A percentile compares a stretch with the other conserved stretches of the same genome.
These are phyloP conservation scores for Grus americana DNA, from an alignment of 2,113 vertebrate species.

Conservation along the genomic window DNA sequence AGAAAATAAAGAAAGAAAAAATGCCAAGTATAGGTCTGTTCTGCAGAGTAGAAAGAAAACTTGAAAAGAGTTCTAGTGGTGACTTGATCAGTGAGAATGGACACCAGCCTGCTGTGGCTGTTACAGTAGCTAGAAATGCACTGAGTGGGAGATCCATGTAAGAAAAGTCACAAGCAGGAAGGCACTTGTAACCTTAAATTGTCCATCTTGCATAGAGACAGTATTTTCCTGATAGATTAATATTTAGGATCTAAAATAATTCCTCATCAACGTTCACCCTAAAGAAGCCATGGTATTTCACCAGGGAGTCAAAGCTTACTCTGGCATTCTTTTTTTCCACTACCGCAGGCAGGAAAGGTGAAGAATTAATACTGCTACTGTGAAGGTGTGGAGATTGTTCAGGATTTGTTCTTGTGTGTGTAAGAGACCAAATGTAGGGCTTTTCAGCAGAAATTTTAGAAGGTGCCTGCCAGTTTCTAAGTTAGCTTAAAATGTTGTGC, in stretches of 20 bases:
- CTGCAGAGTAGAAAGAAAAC: not conserved
- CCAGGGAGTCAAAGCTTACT: not conserved
- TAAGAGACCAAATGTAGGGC: not conserved
- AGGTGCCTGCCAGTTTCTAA: not conserved
- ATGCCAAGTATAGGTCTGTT: not conserved
- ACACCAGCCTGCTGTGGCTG: not conserved
- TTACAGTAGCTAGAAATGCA: not conserved
- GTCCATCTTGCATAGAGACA: not conserved
- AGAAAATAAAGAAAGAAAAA: not conserved
- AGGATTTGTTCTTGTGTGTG: not conserved
- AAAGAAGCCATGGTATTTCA: not conserved
- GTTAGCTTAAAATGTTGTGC: not conserved
- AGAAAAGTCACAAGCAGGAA: not conserved
- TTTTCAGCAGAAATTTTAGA: not conserved
- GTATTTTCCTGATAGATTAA: not conserved
- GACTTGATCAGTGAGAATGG: not conserved
- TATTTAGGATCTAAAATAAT: not conserved
- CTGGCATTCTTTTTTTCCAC: not conserved
- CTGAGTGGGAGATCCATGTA: not conserved
- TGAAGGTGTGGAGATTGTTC: not conserved
- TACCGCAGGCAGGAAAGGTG: not conserved
- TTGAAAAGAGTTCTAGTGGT: not conserved
- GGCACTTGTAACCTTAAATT: not conserved
- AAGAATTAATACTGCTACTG: not conserved
- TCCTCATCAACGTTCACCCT: rapidly evolving